Conservation (phyloP, 2,888 invertebrate genomes). For the Allophyes oxyacanthae region DNA sequence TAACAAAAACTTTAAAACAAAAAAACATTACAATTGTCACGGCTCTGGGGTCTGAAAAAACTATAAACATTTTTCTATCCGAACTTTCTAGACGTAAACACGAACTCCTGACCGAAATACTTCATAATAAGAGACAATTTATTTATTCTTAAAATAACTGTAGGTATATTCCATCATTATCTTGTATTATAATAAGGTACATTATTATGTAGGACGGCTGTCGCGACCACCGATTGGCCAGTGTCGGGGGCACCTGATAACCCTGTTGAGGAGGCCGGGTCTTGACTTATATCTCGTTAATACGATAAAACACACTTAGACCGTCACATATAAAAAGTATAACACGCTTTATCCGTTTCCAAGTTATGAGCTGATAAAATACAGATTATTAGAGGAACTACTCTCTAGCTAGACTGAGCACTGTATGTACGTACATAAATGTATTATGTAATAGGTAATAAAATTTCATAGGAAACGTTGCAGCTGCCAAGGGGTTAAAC, state of each 20-base stretch:
- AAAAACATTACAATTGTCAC: background rate
- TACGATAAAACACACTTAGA: slow-evolving; percentile 20
- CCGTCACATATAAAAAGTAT: too few relatives aligned
- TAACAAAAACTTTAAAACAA: background rate
- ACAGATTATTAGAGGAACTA: background rate
- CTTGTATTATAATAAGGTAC: slow-evolving; percentile 27
- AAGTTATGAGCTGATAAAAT: slow-evolving; percentile 8
- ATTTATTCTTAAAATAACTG: slow-evolving; percentile 44
- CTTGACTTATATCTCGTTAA: slow-evolving; percentile 50
- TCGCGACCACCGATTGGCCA: slow-evolving; percentile 43
- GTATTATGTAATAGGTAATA: too few relatives aligned
- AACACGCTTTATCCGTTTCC: slow-evolving; percentile 31
- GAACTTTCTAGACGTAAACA: slow-evolving; percentile 9
- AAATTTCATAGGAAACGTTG: too few relatives aligned
- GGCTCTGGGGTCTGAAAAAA: background rate
- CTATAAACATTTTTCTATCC: background rate
- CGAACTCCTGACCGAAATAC: slow-evolving; percentile 11
- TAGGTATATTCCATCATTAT: slow-evolving; percentile 24
- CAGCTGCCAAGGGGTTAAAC: too few relatives aligned
- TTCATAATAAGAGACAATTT: slow-evolving; percentile 11
- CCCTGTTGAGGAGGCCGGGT: slow-evolving; percentile 68
- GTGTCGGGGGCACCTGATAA: slow-evolving; percentile 58
- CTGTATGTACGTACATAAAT: too few relatives aligned
- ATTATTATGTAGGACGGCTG: slow-evolving; percentile 52
- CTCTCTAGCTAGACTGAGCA: background rate